A percentile compares a stretch with the other conserved stretches of the same genome.
Evolutionary conservation across 92 coral and sea anemone genomes (phyloP).

Genomic region (Paragorgia papillata): DNA sequence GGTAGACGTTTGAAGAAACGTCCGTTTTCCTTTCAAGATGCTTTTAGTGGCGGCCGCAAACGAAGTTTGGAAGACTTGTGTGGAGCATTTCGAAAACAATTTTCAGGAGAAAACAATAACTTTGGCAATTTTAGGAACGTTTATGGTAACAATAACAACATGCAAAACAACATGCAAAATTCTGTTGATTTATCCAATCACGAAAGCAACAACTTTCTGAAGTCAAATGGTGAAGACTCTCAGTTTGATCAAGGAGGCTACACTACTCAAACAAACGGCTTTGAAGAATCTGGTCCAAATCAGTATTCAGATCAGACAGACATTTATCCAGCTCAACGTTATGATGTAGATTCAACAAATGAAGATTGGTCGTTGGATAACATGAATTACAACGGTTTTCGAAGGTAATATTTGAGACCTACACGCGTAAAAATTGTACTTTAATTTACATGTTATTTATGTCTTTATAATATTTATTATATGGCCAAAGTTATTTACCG

Average conservation of each 20-base stretch:
- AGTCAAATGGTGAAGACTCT: neutral
- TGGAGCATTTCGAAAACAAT: neutral
- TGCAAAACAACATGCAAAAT: neutral
- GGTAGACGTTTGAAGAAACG: slow-evolving; percentile 6
- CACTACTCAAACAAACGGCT: too few species aligned
- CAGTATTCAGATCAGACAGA: neutral
- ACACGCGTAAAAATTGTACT: too few species aligned
- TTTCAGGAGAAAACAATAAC: neutral
- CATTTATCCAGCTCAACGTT: neutral
- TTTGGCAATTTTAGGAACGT: neutral
- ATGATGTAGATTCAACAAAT: neutral
- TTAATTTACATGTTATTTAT: too few species aligned
- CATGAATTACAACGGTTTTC: neutral
- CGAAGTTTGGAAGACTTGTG: slow-evolving; percentile 23
- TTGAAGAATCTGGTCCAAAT: too few species aligned
- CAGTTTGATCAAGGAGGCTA: neutral
- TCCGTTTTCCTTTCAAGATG: neutral
- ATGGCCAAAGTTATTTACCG: too few species aligned
- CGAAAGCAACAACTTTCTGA: neutral
- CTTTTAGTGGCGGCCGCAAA: neutral
- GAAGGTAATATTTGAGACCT: neutral
- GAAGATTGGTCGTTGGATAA: neutral
- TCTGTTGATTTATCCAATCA: neutral
- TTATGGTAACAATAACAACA: too few species aligned
- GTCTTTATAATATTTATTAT: too few species aligned